Evolutionary conservation across 2,113 vertebrate genomes (phyloP), one percentile per base, ranked within the genome.

Genomic region (Nesoenas mayeri): DNA sequence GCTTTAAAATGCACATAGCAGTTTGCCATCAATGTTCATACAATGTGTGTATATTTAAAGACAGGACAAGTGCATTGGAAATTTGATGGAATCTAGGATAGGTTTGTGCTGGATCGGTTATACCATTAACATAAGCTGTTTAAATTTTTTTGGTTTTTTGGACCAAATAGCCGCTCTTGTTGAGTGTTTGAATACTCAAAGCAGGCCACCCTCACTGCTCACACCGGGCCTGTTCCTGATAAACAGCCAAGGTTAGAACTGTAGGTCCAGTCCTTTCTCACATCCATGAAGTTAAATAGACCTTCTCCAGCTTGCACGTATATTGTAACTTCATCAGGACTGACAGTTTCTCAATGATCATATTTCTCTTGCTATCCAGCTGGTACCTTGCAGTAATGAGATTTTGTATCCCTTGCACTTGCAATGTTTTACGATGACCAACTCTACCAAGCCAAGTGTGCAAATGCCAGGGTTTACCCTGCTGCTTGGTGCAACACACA

Each of bases 401-500:
- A 12, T 38, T 38, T 38, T 38, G 38, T 15, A 40, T 42, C 18
- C 32, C 29, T 69, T 36, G 47, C 31, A 29, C 14, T 79, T 4
- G 40, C 40, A 26, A 3, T 24, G 22, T 25, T 82, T 89, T 26
- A 18, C 12, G 57, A 24, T 28, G 67, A 24, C 12, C 4, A 16
- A 14, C n/a, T 11, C 36, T 26, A 51, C 25, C 1, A 8, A 67
- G 54, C 47, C 36, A 57, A 20, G 24, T 1, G 5, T 50, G 42
- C 22, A 31, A 65, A 22, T 48, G 42, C 16, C 70, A 40, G 42
- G 25, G 28, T 47, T 54, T 72, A 6, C 9, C 10, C 26, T 51
- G 6, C 9, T 24, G 25, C 20, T 42, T 12, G 11, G 19, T 38
- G n/a, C 1, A 5, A 29, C 22, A 25, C 34, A 18, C 5, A 0